These are phyloP conservation scores for Cheilosia impressa DNA, from an alignment of 2,888 invertebrate species.

Conservation along the genomic window DNA sequence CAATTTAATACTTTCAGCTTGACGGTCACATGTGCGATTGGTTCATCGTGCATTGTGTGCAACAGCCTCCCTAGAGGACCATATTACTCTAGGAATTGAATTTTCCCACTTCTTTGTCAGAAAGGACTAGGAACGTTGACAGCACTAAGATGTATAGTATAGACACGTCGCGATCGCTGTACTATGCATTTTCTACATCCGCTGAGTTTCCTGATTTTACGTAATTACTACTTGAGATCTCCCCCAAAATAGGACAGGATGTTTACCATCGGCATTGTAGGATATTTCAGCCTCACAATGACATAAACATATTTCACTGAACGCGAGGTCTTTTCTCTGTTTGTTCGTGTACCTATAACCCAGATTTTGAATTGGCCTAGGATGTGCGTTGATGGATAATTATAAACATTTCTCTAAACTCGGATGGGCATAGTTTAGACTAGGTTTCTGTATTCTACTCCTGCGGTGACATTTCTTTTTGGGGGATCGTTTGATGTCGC, in stretches of 20 bases:
- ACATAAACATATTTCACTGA: conserved; percentile 36
- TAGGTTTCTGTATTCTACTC: conserved; percentile 33
- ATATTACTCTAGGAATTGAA: conserved; percentile 32
- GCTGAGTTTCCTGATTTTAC: conserved; percentile 41
- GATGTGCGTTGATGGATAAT: conserved; percentile 61
- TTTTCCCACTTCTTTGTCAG: conserved; percentile 14
- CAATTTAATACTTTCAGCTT: conserved; percentile 33
- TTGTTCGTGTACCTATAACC: conserved; percentile 4
- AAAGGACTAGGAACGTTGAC: conserved; percentile 59
- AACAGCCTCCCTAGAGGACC: conserved; percentile 2
- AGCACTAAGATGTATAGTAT: conserved; percentile 11
- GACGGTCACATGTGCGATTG: conserved; percentile 25
- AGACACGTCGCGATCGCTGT: conserved; percentile 2
- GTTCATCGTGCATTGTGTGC: conserved; percentile 3
- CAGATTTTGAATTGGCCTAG: conserved; percentile 9
- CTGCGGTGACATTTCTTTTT: conserved; percentile 37
- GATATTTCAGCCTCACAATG: conserved; percentile 27
- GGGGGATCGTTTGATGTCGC: conserved; percentile 53
- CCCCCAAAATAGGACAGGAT: conserved; percentile 62
- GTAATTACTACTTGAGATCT: conserved; percentile 71
- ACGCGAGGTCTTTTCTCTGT: not conserved
- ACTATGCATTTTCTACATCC: conserved; percentile 48
- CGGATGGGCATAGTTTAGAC: conserved; percentile 28
- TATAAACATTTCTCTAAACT: conserved; percentile 54
- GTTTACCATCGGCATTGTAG: conserved; percentile 48